Evolutionary conservation across 2,113 vertebrate genomes (phyloP).

Genomic region (Hiodon tergisus): DNA sequence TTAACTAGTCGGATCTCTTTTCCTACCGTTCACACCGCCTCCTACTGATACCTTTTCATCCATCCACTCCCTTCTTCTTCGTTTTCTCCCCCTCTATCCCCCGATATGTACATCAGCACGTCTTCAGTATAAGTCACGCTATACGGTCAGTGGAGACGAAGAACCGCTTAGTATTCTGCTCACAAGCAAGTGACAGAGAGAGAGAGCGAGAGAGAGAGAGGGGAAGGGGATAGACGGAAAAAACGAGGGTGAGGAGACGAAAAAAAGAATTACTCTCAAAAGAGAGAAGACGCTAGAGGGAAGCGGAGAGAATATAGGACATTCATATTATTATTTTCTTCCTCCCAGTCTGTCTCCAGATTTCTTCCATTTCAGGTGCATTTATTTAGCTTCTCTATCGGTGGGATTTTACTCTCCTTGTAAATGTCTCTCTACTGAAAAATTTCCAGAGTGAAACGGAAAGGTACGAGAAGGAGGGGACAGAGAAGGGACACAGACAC

Average conservation of each 20-base stretch:
- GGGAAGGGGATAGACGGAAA: slow-evolving; percentile 36
- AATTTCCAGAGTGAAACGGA: slow-evolving; percentile 24
- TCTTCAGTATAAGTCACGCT: slow-evolving; percentile 55
- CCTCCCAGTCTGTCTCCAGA: slow-evolving; percentile 46
- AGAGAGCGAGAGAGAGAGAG: slow-evolving; percentile 51
- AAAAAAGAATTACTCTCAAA: slow-evolving; percentile 38
- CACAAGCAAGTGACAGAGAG: slow-evolving; percentile 54
- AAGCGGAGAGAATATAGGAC: slow-evolving; percentile 45
- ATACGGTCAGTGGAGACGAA: slow-evolving; percentile 50
- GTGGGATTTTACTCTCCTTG: not conserved
- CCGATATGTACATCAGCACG: slow-evolving; percentile 60
- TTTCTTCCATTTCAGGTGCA: slow-evolving; percentile 47
- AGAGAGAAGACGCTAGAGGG: slow-evolving; percentile 59
- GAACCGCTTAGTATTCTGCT: slow-evolving; percentile 66
- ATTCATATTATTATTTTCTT: slow-evolving; percentile 53
- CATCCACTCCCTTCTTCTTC: slow-evolving; percentile 21
- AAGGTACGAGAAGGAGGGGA: not conserved
- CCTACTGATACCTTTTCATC: not conserved
- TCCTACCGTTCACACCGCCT: too few species aligned
- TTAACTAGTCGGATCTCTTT: not conserved
- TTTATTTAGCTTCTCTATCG: not conserved
- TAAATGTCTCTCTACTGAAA: slow-evolving; percentile 47
- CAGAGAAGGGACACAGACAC: not conserved
- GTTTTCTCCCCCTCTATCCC: slow-evolving; percentile 10
- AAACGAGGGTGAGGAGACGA: slow-evolving; percentile 42